phyloP scores from a whole-genome alignment of 2,113 vertebrate species.

The Petromus typicus region DNA sequence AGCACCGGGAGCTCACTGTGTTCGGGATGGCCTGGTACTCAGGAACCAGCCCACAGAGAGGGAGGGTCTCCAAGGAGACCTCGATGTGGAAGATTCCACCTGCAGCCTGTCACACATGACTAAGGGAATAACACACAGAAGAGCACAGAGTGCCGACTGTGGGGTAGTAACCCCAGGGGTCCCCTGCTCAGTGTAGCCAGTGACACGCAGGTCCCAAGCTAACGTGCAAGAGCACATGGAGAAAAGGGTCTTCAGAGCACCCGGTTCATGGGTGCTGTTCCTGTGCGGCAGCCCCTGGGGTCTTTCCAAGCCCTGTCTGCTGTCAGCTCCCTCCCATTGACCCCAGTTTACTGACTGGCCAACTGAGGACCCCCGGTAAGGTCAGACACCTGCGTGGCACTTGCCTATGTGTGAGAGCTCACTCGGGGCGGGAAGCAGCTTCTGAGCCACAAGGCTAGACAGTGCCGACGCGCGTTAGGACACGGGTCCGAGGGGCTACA shows the following conservation, averaged over 20 bases:
- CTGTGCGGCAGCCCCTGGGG: background rate
- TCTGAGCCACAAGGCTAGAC: background rate
- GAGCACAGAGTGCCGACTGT: background rate
- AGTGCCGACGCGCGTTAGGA: background rate
- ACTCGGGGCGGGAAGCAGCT: background rate
- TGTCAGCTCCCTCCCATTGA: too few relatives aligned
- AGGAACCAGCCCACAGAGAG: background rate
- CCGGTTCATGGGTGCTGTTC: background rate
- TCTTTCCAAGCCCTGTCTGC: background rate
- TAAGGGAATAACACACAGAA: background rate
- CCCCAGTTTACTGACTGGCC: background rate
- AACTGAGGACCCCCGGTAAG: background rate
- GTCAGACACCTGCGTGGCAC: background rate
- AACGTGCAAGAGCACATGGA: background rate
- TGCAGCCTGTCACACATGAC: background rate
- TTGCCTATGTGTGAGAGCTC: background rate
- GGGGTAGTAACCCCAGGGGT: background rate
- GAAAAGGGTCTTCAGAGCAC: background rate
- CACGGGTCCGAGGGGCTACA: background rate
- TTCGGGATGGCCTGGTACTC: background rate
- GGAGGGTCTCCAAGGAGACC: background rate
- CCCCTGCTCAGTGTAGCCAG: conserved; percentile 35
- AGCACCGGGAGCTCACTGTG: background rate
- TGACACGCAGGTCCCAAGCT: conserved; percentile 6
- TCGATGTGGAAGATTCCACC: background rate